These are phyloP conservation scores for Varecia variegata DNA, from an alignment of 2,797 vertebrate genomes.

Conservation along the genomic window DNA sequence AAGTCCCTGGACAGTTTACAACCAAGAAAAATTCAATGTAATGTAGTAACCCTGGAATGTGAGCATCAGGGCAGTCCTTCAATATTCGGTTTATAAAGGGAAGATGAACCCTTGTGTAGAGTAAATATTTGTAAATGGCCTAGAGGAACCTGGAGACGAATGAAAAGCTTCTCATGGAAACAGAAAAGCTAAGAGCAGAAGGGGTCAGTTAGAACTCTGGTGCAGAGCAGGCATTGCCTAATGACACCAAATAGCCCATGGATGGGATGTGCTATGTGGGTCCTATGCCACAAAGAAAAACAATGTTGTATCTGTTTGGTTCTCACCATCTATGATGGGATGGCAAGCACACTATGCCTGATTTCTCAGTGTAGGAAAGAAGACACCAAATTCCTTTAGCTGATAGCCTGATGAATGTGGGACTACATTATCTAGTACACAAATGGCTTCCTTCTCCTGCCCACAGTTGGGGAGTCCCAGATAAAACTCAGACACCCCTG, in stretches of 20 bases:
- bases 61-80: not conserved
- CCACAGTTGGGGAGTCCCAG: not conserved
- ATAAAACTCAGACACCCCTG: not conserved
- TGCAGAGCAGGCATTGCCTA: not conserved
- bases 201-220: not conserved
- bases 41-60: not conserved
- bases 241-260: not conserved
- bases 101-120: not conserved
- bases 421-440: not conserved
- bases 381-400: not conserved
- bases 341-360: not conserved
- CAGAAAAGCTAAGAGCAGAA: not conserved
- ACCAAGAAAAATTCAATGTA: not conserved
- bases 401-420: not conserved
- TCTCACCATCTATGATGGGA: not conserved
- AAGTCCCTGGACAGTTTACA: not conserved
- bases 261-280: not conserved
- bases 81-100: not conserved
- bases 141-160: conserved; percentile 1
- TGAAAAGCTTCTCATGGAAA: conserved; percentile 17
- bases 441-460: conserved; percentile 26
- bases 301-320: not conserved
- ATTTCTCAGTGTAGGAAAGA: not conserved
- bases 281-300: not conserved
- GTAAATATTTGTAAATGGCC: conserved; percentile 26